Evolutionary conservation across 2,888 invertebrate genomes (phyloP), one percentile per base, ranked within the genome.

Genomic region (Brachyopa scutellaris): DNA sequence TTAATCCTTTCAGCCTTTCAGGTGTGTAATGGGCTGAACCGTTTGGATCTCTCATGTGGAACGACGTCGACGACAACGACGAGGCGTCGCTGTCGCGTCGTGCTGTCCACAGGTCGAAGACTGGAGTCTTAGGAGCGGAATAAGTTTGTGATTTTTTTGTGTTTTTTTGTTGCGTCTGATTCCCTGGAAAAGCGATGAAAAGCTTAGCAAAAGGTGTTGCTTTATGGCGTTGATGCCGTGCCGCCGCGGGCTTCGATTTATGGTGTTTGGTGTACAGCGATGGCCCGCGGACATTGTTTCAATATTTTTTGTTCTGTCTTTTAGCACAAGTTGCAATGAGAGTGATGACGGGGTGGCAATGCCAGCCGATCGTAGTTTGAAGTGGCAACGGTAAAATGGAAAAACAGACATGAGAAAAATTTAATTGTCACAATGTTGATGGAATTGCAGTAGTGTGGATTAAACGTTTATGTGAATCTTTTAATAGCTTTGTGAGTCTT

Each of bases 1-100:
- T 87, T 87, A 88, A 89, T 88, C 87, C 87, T 87, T 86, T 87
- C 88, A 88, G 86, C 87, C 87, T 87, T 86, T 87, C 88, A 88
- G 86, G 88, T 87, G 88, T 89, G 87, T 86, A 87, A 87, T 70
- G 77, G 77, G 70, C 59, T 70, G 74, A 72, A 53, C 64, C 64
- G 29, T 59, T 82, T 26, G 59, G 47, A 72, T 66, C 69, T 67
- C 67, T 79, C 79, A 67, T 67, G 79, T 79, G 79, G 79, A 79
- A 79, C 79, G 59, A 59, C 53, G 33, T 9, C 23, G 19, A 31
- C 31, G 49, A 45, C 49, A 49, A 40, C 31, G 31, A 19, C 29
- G 31, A 36, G 5, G 31, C 47, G 59, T 38, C 66, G 21, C 17
- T 9, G 19, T 19, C 2, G 7, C 19, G 7, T 19, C 53, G 6